Percentiles rank a stretch among this genome's conserved stretches.
phyloP scores from a whole-genome alignment of 35 echinoderm and acorn worm genomes.

The Acanthaster planci region DNA sequence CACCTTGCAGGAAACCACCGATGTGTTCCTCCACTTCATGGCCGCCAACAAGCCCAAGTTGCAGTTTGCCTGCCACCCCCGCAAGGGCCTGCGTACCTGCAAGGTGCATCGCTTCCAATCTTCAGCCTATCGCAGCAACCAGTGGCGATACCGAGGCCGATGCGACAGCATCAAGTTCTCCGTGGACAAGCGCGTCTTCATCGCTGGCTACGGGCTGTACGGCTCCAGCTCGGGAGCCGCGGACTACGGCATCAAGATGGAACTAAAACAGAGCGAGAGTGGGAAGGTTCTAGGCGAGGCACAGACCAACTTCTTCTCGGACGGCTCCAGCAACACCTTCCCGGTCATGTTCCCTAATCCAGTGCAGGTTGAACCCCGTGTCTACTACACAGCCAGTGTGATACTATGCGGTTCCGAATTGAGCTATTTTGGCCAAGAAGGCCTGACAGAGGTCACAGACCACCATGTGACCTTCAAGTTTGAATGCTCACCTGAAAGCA shows the following conservation, averaged over 20 bases:
- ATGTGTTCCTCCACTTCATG: slow-evolving; percentile 88
- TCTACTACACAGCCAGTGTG: slow-evolving; percentile 96
- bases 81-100: slow-evolving; percentile 79
- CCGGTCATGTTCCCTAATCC: slow-evolving; percentile 92
- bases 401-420: slow-evolving; percentile 87
- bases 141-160: slow-evolving; percentile 95
- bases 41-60: slow-evolving; percentile 86
- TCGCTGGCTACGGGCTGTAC: slow-evolving; percentile 93
- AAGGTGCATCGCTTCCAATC: slow-evolving; percentile 97
- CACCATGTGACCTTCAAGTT: slow-evolving; percentile 89
- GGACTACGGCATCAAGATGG: slow-evolving; percentile 82
- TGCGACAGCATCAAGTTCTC: slow-evolving; percentile 99
- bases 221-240: slow-evolving; percentile 88
- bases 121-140: slow-evolving; percentile 93
- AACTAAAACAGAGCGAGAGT: slow-evolving; percentile 81
- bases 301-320: slow-evolving; percentile 94
- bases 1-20: slow-evolving; percentile 90
- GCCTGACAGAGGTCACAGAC: slow-evolving; percentile 88
- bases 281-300: slow-evolving; percentile 80
- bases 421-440: slow-evolving; percentile 98
- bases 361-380: slow-evolving; percentile 86
- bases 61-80: slow-evolving; percentile 63
- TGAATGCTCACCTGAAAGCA: slow-evolving; percentile 97
- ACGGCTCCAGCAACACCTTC: slow-evolving; percentile 92
- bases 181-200: slow-evolving; percentile 95